Conservation (phyloP, 2,888 invertebrate genomes). For the Xestia sexstrigata region DNA sequence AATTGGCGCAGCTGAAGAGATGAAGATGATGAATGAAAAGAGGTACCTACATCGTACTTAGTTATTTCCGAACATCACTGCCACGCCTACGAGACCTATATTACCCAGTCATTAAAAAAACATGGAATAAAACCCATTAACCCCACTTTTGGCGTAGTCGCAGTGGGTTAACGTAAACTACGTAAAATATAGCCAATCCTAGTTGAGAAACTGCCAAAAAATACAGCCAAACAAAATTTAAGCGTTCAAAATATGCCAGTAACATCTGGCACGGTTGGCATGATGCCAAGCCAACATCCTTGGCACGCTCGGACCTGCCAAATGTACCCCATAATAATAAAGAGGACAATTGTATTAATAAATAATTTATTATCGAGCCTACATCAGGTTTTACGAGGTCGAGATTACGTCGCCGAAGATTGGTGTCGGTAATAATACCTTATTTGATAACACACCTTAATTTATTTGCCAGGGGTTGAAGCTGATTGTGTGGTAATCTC, state of each 20-base stretch:
- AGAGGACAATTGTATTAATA: slow-evolving; percentile 52
- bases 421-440: slow-evolving; percentile 11
- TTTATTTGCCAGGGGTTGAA: slow-evolving; percentile 20
- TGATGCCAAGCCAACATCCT: slow-evolving; percentile 57
- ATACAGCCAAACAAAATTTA: slow-evolving; percentile 51
- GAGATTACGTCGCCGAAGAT: slow-evolving; percentile 37
- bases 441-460: slow-evolving; percentile 27
- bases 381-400: slow-evolving; percentile 43
- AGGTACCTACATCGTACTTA: not conserved
- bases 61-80: not conserved
- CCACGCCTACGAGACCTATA: not conserved
- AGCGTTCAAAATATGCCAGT: slow-evolving; percentile 47
- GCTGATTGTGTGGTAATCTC: not conserved
- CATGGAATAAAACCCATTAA: slow-evolving; percentile 11
- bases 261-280: slow-evolving; percentile 71
- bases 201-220: slow-evolving; percentile 56
- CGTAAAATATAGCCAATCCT: slow-evolving; percentile 53
- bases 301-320: slow-evolving; percentile 63
- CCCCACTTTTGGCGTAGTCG: slow-evolving; percentile 31
- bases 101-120: slow-evolving; percentile 6
- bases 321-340: slow-evolving; percentile 60
- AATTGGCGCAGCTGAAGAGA: not conserved
- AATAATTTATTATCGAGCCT: slow-evolving; percentile 51
- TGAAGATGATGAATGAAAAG: not conserved
- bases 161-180: slow-evolving; percentile 31